Evolutionary conservation across 2,797 vertebrate genomes (phyloP).

Genomic region (Oryzias dopingdopingensis): DNA sequence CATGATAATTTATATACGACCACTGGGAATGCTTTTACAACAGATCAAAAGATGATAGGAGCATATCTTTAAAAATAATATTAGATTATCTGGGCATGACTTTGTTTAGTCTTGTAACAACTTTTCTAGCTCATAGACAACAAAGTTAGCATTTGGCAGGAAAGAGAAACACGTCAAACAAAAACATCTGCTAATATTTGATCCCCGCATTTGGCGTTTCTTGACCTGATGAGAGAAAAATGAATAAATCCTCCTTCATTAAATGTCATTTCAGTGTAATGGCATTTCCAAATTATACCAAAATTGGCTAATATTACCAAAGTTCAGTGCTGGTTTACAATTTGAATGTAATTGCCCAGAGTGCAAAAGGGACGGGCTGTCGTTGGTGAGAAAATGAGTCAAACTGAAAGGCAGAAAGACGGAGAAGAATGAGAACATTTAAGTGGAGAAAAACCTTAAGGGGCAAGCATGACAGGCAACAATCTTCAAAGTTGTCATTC

Average conservation of each 20-base stretch:
- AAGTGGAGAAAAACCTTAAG: slow-evolving; percentile 40
- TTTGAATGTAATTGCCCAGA: slow-evolving; percentile 74
- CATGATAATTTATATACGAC: too few relatives aligned
- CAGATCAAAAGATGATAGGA: too few relatives aligned
- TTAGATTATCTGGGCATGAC: slow-evolving; percentile 9
- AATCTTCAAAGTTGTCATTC: slow-evolving; percentile 55
- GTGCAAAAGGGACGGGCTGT: slow-evolving; percentile 64
- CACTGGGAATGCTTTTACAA: too few relatives aligned
- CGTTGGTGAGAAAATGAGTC: slow-evolving; percentile 57
- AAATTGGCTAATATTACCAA: slow-evolving; percentile 72
- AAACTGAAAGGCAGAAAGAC: slow-evolving; percentile 8
- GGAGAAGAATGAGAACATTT: slow-evolving; percentile 32
- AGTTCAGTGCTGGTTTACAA: slow-evolving; percentile 73
- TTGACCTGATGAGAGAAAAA: slow-evolving; percentile 69
- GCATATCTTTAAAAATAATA: slow-evolving; percentile 4
- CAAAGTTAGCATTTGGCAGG: slow-evolving; percentile 18
- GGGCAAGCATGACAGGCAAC: slow-evolving; percentile 44
- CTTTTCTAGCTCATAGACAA: slow-evolving; percentile 15
- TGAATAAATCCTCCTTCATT: slow-evolving; percentile 76
- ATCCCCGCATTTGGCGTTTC: slow-evolving; percentile 61
- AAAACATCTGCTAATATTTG: slow-evolving; percentile 65
- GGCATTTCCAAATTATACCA: slow-evolving; percentile 38
- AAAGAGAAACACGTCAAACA: slow-evolving; percentile 31
- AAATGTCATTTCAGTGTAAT: slow-evolving; percentile 69
- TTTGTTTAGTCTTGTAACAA: slow-evolving; percentile 7